These are phyloP conservation scores for Drosophila colorata DNA, from an alignment of 2,888 invertebrate genomes.

Conservation along the genomic window DNA sequence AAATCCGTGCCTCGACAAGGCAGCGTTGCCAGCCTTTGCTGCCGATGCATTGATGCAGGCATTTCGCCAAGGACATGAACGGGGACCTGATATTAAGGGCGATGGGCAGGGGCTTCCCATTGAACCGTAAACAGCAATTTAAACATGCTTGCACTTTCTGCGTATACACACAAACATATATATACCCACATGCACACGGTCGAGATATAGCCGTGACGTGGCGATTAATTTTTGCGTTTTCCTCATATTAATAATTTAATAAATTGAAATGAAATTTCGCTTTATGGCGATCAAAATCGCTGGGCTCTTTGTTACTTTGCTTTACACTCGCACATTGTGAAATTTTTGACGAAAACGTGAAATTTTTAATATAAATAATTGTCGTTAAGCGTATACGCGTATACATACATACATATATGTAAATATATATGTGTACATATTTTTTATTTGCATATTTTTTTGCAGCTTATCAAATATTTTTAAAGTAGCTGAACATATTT, in stretches of 20 bases:
- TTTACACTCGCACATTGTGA: slow-evolving; percentile 30
- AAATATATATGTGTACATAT: not conserved
- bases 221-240: slow-evolving; percentile 60
- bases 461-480: slow-evolving; percentile 34
- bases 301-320: slow-evolving; percentile 34
- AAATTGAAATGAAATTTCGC: slow-evolving; percentile 69
- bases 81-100: slow-evolving; percentile 9
- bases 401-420: not conserved
- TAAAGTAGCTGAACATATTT: slow-evolving; percentile 55
- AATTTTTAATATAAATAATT: slow-evolving; percentile 75
- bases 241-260: slow-evolving; percentile 63
- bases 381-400: slow-evolving; percentile 16
- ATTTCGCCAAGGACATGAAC: slow-evolving; percentile 36
- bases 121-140: slow-evolving; percentile 65
- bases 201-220: slow-evolving; percentile 13
- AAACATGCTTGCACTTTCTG: slow-evolving; percentile 53
- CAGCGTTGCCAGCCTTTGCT: slow-evolving; percentile 7
- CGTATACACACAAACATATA: slow-evolving; percentile 2
- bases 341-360: slow-evolving; percentile 57
- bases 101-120: slow-evolving; percentile 37
- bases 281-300: slow-evolving; percentile 44
- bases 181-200: not conserved
- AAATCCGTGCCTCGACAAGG: slow-evolving; percentile 51
- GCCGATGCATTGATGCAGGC: slow-evolving; percentile 42
- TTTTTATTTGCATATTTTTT: not conserved